phyloP scores from a whole-genome alignment of 2,888 invertebrate genomes.

The Drosophila prostipennis region DNA sequence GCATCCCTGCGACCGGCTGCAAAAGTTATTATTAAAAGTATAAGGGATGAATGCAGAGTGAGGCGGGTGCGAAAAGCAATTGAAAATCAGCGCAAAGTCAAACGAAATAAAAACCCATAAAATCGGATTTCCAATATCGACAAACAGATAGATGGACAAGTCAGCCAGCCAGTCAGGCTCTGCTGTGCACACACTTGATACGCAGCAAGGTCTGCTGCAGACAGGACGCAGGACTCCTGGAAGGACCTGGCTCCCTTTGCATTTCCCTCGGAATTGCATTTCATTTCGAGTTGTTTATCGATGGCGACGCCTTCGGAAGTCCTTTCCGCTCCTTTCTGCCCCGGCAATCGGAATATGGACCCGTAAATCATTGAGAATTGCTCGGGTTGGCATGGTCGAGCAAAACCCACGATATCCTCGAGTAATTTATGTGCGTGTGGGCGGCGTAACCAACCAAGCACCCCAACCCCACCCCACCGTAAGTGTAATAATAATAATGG shows the following conservation, averaged over 20 bases:
- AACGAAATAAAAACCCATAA: constrained; percentile 78
- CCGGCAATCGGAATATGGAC: constrained; percentile 36
- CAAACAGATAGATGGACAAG: constrained; percentile 62
- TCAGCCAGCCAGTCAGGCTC: neutral
- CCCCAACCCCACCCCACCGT: constrained; percentile 15
- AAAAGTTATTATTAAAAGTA: constrained; percentile 64
- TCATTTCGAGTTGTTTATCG: constrained; percentile 75
- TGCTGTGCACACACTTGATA: constrained; percentile 24
- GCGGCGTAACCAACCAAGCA: neutral
- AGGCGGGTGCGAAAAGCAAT: constrained; percentile 43
- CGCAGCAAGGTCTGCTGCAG: constrained; percentile 20
- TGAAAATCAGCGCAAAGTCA: constrained; percentile 76
- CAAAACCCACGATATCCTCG: constrained; percentile 18
- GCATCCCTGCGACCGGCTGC: constrained; percentile 7
- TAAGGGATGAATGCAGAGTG: neutral
- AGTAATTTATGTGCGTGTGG: constrained; percentile 50
- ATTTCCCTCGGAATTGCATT: constrained; percentile 65
- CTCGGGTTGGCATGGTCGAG: constrained; percentile 29
- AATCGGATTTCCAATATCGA: constrained; percentile 78
- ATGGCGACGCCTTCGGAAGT: constrained; percentile 29
- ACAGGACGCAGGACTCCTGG: no score
- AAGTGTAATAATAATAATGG: constrained; percentile 75
- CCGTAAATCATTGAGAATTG: constrained; percentile 69
- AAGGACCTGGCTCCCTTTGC: constrained; percentile 22
- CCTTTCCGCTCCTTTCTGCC: constrained; percentile 1